Evolutionary conservation across 2,888 invertebrate species (phyloP), one percentile per base, ranked within the genome.

Genomic region (Hofmannophila pseudospretella): DNA sequence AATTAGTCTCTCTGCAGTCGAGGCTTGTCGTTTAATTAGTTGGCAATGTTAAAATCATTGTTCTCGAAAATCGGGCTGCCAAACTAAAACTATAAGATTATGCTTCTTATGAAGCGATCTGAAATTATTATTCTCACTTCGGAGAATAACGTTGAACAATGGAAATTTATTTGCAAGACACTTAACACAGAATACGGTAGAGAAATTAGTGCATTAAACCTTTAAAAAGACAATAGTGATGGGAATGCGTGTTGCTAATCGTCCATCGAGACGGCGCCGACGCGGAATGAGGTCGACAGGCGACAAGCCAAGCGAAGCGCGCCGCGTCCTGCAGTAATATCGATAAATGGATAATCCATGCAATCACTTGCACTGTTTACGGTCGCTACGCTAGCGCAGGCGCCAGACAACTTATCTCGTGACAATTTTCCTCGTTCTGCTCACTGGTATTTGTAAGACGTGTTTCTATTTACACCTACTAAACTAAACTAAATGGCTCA

Each of bases 211-310:
- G 43, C 42, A 39, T 39, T 39, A 36, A 36, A 36, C 41, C 51
- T 45, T 51, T 45, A 64, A 72, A 68, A 63, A 68, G 60, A 77
- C 70, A 78, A 76, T 79, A 80, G 80, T 71, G 78, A 73, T 72
- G 77, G 64, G 68, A 62, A 65, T 61, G 63, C 46, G 55, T 50
- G 16, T 51, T 50, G 58, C 58, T 68, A 67, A 71, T 73, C 60
- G 69, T 59, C 58, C 60, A 70, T 70, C 58, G 63, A 62, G 27
- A 49, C 47, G 52, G 54, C 61, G 58, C 65, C 59, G 49, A 52
- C 53, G 50, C 45, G 61, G 59, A 72, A 67, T 70, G 69, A 65
- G 72, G 71, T 60, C 69, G 69, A 41, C 65, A 62, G 61, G 60
- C 67, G 68, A 61, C 66, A 64, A 51, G 66, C 49, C 59, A 58